Conservation (phyloP, 2,113 vertebrate genomes). For the Megaleporinus macrocephalus region DNA sequence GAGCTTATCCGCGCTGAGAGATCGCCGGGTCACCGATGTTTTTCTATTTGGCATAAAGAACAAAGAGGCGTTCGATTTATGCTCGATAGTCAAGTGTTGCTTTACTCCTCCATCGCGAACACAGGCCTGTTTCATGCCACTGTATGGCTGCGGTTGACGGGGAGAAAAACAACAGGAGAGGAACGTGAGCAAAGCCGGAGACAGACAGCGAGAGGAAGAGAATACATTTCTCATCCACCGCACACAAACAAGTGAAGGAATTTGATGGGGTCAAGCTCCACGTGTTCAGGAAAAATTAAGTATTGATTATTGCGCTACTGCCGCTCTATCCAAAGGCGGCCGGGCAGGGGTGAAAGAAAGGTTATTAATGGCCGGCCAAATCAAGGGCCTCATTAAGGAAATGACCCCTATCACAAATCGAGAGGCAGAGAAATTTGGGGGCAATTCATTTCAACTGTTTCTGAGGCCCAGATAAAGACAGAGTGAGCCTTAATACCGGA, state of each 20-base stretch:
- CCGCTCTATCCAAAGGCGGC: slow-evolving; percentile 26
- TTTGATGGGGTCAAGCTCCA: slow-evolving; percentile 46
- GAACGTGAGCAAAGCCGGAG: not conserved
- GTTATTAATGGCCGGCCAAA: slow-evolving; percentile 54
- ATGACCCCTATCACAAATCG: slow-evolving; percentile 54
- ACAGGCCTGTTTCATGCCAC: slow-evolving; percentile 5
- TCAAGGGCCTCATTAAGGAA: slow-evolving; percentile 58
- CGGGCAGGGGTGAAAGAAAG: slow-evolving; percentile 14
- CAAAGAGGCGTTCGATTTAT: slow-evolving; percentile 31
- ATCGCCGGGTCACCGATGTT: not conserved
- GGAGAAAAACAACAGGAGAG: not conserved
- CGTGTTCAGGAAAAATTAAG: slow-evolving; percentile 50
- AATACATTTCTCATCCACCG: slow-evolving; percentile 18
- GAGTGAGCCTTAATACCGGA: slow-evolving; percentile 52
- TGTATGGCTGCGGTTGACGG: not conserved
- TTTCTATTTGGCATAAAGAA: slow-evolving; percentile 34
- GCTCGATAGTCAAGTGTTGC: not conserved
- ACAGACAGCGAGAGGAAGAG: not conserved
- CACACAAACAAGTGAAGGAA: slow-evolving; percentile 47
- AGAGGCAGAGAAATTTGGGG: slow-evolving; percentile 42
- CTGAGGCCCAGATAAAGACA: slow-evolving; percentile 49
- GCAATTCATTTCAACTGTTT: slow-evolving; percentile 56
- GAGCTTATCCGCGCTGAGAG: slow-evolving; percentile 31
- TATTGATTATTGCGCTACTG: slow-evolving; percentile 51
- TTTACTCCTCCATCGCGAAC: slow-evolving; percentile 5